Percentiles rank a stretch among this genome's conserved stretches.
These are phyloP conservation scores for Prietella phreatophila DNA, from an alignment of 2,113 vertebrate species.

Conservation along the genomic window DNA sequence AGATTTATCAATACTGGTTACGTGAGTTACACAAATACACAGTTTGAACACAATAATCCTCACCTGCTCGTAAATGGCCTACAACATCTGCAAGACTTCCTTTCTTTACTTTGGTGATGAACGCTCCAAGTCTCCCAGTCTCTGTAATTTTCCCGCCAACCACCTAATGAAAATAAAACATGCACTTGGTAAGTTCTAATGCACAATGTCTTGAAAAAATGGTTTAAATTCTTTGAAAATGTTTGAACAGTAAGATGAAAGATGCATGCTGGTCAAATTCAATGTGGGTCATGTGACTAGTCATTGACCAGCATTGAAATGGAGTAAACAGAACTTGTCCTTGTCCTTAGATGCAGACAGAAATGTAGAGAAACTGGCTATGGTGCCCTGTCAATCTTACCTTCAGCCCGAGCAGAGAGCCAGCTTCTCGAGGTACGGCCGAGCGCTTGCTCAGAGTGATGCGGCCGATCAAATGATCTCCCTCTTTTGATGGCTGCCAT, in stretches of 20 bases:
- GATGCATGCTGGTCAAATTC: background rate
- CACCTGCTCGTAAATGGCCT: slow-evolving; percentile 95
- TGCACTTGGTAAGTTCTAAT: slow-evolving; percentile 6
- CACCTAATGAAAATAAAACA: slow-evolving; percentile 73
- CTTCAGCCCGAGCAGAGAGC: slow-evolving; percentile 91
- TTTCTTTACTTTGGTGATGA: slow-evolving; percentile 99
- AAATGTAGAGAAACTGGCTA: slow-evolving; percentile 21
- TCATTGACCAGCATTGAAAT: background rate
- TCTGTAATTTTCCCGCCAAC: slow-evolving; percentile 97
- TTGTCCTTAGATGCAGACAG: background rate
- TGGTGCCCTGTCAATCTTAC: slow-evolving; percentile 71
- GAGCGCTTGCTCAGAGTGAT: slow-evolving; percentile 97
- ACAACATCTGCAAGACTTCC: slow-evolving; percentile 97
- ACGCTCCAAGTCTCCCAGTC: slow-evolving; percentile 92
- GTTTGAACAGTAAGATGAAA: background rate
- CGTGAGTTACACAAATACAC: background rate
- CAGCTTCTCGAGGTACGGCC: slow-evolving; percentile 92
- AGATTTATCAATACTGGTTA: background rate
- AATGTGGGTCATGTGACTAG: background rate
- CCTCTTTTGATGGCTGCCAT: slow-evolving; percentile 98
- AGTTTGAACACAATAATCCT: slow-evolving; percentile 17
- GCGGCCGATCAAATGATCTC: slow-evolving; percentile 94
- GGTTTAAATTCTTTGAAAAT: background rate
- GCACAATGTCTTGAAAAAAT: background rate
- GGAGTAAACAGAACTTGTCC: background rate